Evolutionary conservation across 2,797 vertebrate genomes (phyloP).

Genomic region (Coreius guichenoti): DNA sequence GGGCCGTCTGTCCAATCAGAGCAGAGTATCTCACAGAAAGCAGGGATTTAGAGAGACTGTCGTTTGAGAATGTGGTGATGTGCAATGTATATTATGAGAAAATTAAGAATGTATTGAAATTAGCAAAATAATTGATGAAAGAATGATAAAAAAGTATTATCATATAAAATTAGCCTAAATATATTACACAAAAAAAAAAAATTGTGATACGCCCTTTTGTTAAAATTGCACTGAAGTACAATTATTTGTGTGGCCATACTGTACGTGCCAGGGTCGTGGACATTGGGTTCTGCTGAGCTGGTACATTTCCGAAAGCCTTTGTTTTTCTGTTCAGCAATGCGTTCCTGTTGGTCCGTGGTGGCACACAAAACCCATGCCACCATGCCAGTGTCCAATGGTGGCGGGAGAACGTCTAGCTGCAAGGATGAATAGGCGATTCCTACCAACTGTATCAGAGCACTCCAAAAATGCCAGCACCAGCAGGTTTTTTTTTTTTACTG

Average conservation of each 20-base stretch:
- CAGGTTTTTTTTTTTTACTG: slow-evolving; percentile 59
- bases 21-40: no score
- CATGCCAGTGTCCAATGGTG: slow-evolving; percentile 43
- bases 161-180: no score
- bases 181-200: no score
- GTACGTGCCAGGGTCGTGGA: slow-evolving; percentile 28
- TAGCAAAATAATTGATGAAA: no score
- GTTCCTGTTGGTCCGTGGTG: slow-evolving; percentile 72
- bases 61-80: no score
- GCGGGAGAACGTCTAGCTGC: slow-evolving; percentile 33
- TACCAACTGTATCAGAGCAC: slow-evolving; percentile 33
- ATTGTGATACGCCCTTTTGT: no score
- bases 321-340: slow-evolving; percentile 80
- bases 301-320: slow-evolving; percentile 79
- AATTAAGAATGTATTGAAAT: no score
- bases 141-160: no score
- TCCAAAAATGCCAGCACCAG: slow-evolving; percentile 33
- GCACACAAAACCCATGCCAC: slow-evolving; percentile 49
- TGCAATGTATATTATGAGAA: no score
- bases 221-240: neutral
- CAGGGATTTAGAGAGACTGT: no score
- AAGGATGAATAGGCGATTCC: slow-evolving; percentile 36
- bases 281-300: slow-evolving; percentile 78
- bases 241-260: neutral
- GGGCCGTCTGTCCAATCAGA: no score